phyloP scores from a whole-genome alignment of 2,888 invertebrate genomes.

The Tenthredo livida region DNA sequence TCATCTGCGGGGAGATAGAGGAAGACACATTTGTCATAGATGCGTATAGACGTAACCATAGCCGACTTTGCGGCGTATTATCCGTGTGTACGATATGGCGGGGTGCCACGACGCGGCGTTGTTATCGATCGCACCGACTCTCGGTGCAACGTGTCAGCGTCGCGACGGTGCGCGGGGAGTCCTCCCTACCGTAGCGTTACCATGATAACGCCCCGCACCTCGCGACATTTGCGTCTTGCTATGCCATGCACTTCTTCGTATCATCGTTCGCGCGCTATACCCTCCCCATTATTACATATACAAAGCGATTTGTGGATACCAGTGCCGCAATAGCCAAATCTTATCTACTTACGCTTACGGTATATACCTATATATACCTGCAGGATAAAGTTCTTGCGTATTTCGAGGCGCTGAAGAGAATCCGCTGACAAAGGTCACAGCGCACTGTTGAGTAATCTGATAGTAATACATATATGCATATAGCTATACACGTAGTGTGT shows the following conservation, averaged over 20 bases:
- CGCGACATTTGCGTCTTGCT: conserved; percentile 13
- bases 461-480: not conserved
- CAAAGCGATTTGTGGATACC: not conserved
- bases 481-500: not conserved
- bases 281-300: not conserved
- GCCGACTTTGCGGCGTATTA: not conserved
- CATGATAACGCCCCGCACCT: conserved; percentile 73
- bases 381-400: not conserved
- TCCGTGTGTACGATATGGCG: conserved; percentile 3
- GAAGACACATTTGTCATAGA: not conserved
- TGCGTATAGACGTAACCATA: not conserved
- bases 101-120: conserved; percentile 4
- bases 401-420: not conserved
- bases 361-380: not conserved
- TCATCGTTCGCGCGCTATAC: not conserved
- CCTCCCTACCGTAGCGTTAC: conserved; percentile 66
- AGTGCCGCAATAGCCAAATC: not conserved
- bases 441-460: not conserved
- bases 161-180: conserved; percentile 12
- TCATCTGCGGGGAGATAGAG: conserved; percentile 31
- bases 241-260: not conserved
- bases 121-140: conserved; percentile 21
- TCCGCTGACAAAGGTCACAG: not conserved
- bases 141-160: conserved; percentile 28
- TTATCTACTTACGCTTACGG: not conserved